Evolutionary conservation across 2,888 invertebrate genomes (phyloP), one percentile per base, ranked within the genome.

Genomic region (Synanthedon formicaeformis): DNA sequence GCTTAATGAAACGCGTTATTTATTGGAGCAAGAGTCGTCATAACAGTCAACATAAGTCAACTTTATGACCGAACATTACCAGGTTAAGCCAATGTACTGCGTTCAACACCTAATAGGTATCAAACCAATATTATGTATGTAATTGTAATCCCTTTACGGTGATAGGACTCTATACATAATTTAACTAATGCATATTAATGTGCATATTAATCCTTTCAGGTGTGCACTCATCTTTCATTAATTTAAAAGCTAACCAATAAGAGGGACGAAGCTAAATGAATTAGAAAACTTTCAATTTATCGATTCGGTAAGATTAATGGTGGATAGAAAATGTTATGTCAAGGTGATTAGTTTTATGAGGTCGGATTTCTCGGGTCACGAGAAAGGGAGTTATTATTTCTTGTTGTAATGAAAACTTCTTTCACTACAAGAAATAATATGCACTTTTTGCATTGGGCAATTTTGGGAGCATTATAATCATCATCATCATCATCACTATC

Each of bases 131-230:
- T 3, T 14, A 8, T 14, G 18, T 23, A 23, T 45, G 45, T 45
- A 45, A 45, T 45, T 45, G 45, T 45, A 45, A 45, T 45, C 45
- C 45, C 45, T 45, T 45, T 45, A 45, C 2, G 45, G 10, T 45
- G 12, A 45, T 14, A n/a, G 45, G 8, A 45, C 45, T 13, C 45
- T 14, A 14, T 45, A 45, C 14, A 45, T 16, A 49, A 13, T 6
- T 23, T 41, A 41, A 56, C 52, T 70, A 71, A 82, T 81, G 69
- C 69, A 69, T 76, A 81, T 81, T 77, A 76, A 80, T 80, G 73
- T 70, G 53, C 58, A 75, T 75, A 80, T 79, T 79, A 80, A 75
- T 67, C 68, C 72, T 76, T 79, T 77, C 66, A 72, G 63, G 66
- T 67, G 56, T 58, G 56, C 64, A 56, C 64, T 77, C 73, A 68